phyloP scores from a whole-genome alignment of 2,888 invertebrate genomes.

The Melinaea marsaeus region DNA sequence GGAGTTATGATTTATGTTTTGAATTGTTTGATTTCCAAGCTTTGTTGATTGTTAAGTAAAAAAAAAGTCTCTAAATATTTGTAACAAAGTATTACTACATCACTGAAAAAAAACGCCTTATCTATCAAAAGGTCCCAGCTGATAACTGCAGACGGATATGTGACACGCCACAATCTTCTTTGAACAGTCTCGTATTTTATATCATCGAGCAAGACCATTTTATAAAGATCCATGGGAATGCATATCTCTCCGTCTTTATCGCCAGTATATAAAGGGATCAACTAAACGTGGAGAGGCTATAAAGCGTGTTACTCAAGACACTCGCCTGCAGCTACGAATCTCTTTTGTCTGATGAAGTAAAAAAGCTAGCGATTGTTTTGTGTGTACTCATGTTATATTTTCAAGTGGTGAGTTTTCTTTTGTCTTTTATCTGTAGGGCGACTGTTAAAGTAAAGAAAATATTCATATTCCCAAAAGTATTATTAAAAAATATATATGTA shows the following conservation, averaged over 20 bases:
- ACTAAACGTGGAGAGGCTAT: slow-evolving; percentile 44
- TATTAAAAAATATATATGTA: too few species aligned
- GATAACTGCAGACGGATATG: slow-evolving; percentile 55
- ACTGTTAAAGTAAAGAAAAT: too few species aligned
- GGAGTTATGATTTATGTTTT: too few species aligned
- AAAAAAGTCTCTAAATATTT: too few species aligned
- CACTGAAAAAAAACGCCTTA: slow-evolving; percentile 32
- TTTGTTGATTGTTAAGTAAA: too few species aligned
- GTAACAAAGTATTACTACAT: background rate
- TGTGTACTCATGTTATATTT: slow-evolving; percentile 13
- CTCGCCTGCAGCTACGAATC: slow-evolving; percentile 55
- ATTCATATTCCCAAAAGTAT: too few species aligned
- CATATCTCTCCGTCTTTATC: slow-evolving; percentile 11
- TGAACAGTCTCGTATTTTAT: slow-evolving; percentile 54
- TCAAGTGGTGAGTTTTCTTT: slow-evolving; percentile 26
- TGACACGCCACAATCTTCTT: slow-evolving; percentile 45
- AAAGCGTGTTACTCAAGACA: slow-evolving; percentile 50
- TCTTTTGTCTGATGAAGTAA: slow-evolving; percentile 54
- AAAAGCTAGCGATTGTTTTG: slow-evolving; percentile 16
- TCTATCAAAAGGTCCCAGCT: slow-evolving; percentile 52
- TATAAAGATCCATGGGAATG: slow-evolving; percentile 35
- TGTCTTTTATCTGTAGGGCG: background rate
- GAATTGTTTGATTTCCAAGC: too few species aligned
- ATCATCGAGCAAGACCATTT: slow-evolving; percentile 48
- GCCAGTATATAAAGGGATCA: slow-evolving; percentile 36